phyloP scores from a whole-genome alignment of 2,888 invertebrate species.

The Oscheius sp. region DNA sequence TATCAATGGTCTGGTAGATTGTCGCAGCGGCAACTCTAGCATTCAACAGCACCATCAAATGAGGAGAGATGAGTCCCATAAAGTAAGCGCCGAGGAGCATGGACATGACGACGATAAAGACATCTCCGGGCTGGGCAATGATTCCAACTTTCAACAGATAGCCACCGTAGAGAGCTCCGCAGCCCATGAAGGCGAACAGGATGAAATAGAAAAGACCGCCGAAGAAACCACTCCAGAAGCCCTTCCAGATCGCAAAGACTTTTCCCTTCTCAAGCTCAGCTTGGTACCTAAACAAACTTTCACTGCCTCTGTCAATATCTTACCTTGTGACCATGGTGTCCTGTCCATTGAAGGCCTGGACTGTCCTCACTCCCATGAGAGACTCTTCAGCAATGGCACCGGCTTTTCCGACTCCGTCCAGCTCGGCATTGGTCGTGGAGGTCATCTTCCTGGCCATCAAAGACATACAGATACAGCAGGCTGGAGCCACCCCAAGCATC shows the following conservation, averaged over 20 bases:
- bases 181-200: conserved; percentile 61
- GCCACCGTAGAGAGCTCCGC: conserved; percentile 62
- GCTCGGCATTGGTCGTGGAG: conserved; percentile 50
- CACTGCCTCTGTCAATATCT: neutral
- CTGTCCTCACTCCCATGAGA: conserved; percentile 63
- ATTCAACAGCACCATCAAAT: conserved; percentile 57
- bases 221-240: conserved; percentile 63
- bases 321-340: conserved; percentile 57
- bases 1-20: conserved; percentile 56
- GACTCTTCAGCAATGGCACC: conserved; percentile 67
- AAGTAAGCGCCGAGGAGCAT: conserved; percentile 62
- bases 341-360: conserved; percentile 66
- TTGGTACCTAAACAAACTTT: conserved; percentile 41
- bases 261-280: conserved; percentile 53
- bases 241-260: conserved; percentile 60
- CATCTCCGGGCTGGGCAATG: conserved; percentile 60
- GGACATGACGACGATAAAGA: conserved; percentile 64
- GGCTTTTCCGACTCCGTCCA: conserved; percentile 58
- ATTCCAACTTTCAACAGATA: conserved; percentile 57
- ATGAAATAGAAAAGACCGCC: conserved; percentile 66
- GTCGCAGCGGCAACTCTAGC: conserved; percentile 57
- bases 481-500: conserved; percentile 65
- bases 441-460: conserved; percentile 63
- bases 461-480: conserved; percentile 63
- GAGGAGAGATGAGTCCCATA: conserved; percentile 58